These are phyloP conservation scores for Dione vanillae DNA, from an alignment of 2,888 invertebrate genomes.

Conservation along the genomic window DNA sequence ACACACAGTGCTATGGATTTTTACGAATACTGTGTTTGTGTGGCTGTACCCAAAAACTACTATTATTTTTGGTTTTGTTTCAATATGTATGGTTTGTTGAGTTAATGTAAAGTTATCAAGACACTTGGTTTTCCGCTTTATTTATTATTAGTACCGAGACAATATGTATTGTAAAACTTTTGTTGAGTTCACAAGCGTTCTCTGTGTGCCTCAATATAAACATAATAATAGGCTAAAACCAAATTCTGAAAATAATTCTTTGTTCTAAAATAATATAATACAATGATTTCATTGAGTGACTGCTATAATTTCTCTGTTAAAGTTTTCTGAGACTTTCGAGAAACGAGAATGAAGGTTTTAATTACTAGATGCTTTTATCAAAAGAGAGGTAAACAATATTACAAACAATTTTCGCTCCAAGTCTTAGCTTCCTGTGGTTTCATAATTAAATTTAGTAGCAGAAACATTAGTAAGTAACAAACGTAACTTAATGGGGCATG, in stretches of 20 bases:
- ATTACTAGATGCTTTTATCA: slow-evolving; percentile 7
- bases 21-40: too few relatives aligned
- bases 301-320: slow-evolving; percentile 1
- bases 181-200: too few relatives aligned
- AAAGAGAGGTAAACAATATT: slow-evolving; percentile 9
- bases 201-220: too few relatives aligned
- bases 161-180: too few relatives aligned
- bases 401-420: slow-evolving; percentile 15
- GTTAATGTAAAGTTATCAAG: too few relatives aligned
- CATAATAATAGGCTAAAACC: too few relatives aligned
- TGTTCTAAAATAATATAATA: not conserved
- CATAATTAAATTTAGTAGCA: not conserved
- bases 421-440: slow-evolving; percentile 1
- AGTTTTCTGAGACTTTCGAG: slow-evolving; percentile 1
- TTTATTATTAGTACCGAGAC: too few relatives aligned
- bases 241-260: not conserved
- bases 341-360: slow-evolving; percentile 10
- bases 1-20: too few relatives aligned
- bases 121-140: too few relatives aligned
- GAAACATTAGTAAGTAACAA: slow-evolving; percentile 28
- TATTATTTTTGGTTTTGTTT: too few relatives aligned
- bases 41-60: too few relatives aligned
- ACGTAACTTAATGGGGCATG: slow-evolving; percentile 35
- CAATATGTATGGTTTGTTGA: too few relatives aligned
- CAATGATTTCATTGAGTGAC: not conserved